Evolutionary conservation across 2,797 vertebrate genomes (phyloP), one percentile per base, ranked within the genome.

Genomic region (Macroramphosus scolopax): DNA sequence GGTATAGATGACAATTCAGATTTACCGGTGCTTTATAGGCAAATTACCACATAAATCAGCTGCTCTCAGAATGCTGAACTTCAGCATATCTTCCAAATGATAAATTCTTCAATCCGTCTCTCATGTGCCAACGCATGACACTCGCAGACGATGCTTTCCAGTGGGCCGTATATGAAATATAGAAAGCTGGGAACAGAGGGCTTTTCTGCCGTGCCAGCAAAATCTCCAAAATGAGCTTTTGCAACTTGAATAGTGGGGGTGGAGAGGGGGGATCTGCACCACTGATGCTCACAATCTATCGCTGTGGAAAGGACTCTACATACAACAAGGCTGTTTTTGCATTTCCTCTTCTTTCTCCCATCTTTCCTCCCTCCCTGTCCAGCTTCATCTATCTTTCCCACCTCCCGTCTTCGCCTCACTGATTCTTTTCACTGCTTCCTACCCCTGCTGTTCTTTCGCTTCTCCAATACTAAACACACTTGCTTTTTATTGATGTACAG

Each of bases 121-220:
- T 75, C 77, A 48, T 81, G 82, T 72, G 61, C 72, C 73, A 54
- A 44, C 61, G 72, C 80, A 60, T 71, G 78, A 78, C 72, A 62
- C 72, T 72, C 29, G 48, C 35, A 74, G 66, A 57, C 51, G 68
- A 72, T 61, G 79, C 71, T 68, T 82, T 82, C 74, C 81, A 84
- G 82, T 83, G 82, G 75, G 70, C 70, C 66, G 73, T 85, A 60
- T 74, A 85, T 84, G 82, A 84, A 88, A 87, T 84, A 87, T 86
- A 78, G 77, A 77, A 82, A 85, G 83, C 70, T 75, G 73, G 64
- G 69, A 76, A 71, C 63, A 56, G 67, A 65, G 72, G 66, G 52
- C 18, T 58, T 88, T 89, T 86, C 75, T 88, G 85, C 84, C 41
- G 40, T 76, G 80, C 76, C 85, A 86, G 87, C 87, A 84, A 55